Percentiles rank a stretch among this genome's conserved stretches.
Conservation (phyloP, 2,113 vertebrate genomes). For the Corythaixoides concolor region DNA sequence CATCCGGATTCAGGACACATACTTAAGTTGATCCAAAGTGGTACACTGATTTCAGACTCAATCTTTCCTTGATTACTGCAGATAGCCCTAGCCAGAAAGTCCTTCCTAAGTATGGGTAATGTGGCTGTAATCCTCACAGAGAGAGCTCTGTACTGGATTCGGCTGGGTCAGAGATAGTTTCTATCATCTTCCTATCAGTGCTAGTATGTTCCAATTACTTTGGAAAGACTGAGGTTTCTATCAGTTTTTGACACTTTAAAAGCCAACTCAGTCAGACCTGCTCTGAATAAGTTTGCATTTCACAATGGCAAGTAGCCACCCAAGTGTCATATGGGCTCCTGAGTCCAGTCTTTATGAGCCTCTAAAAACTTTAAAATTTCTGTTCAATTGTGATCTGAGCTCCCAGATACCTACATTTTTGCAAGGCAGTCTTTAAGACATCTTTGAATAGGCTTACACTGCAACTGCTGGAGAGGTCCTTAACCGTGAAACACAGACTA, state of each 20-base stretch:
- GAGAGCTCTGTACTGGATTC: neutral
- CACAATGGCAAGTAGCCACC: neutral
- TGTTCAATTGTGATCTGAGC: neutral
- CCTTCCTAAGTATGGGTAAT: rapidly evolving
- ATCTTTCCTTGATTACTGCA: neutral
- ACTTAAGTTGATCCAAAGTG: neutral
- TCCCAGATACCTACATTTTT: neutral
- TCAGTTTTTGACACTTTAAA: neutral
- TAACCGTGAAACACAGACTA: neutral
- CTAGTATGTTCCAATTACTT: neutral
- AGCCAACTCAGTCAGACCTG: neutral
- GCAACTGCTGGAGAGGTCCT: neutral
- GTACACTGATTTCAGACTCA: neutral
- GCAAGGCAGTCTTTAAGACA: neutral
- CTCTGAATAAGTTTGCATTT: neutral
- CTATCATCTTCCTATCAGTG: neutral
- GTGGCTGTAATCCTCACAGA: neutral
- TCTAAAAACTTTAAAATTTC: neutral
- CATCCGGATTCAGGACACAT: neutral
- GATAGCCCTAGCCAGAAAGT: neutral
- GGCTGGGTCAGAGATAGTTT: neutral
- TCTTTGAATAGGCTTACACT: neutral
- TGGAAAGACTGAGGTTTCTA: neutral
- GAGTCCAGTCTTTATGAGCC: neutral
- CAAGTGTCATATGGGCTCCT: neutral